Evolutionary conservation across 2,888 invertebrate genomes (phyloP).

Genomic region (Drosophila mayaguana): DNA sequence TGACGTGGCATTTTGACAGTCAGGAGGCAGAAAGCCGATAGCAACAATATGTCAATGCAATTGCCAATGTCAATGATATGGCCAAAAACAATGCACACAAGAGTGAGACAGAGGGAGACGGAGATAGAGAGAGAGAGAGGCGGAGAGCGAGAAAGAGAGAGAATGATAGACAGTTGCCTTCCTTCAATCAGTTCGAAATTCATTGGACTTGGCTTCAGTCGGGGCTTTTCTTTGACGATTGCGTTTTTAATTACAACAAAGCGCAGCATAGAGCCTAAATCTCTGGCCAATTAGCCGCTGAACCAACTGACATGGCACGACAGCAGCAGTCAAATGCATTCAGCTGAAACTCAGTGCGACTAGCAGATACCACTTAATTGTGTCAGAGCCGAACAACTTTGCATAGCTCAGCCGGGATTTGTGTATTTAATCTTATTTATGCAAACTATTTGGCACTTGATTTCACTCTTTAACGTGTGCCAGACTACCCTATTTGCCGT

Average conservation of each 20-base stretch:
- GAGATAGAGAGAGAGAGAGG: neutral
- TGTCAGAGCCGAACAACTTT: neutral
- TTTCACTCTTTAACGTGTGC: too few relatives aligned
- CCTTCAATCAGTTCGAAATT: slow-evolving; percentile 48
- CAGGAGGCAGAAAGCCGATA: slow-evolving; percentile 57
- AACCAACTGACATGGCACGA: slow-evolving; percentile 32
- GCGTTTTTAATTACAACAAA: slow-evolving; percentile 68
- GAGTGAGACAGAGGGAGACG: neutral
- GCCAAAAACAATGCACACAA: slow-evolving; percentile 13
- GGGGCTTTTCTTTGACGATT: slow-evolving; percentile 55
- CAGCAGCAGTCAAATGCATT: slow-evolving; percentile 19
- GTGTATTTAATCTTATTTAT: too few relatives aligned
- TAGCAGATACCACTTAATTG: neutral
- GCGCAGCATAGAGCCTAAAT: slow-evolving; percentile 44
- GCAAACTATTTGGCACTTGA: too few relatives aligned
- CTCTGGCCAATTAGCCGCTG: slow-evolving; percentile 56
- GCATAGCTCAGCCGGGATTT: neutral
- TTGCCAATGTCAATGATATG: slow-evolving; percentile 64
- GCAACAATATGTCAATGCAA: slow-evolving; percentile 79
- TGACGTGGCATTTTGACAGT: slow-evolving; percentile 76
- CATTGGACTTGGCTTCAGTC: slow-evolving; percentile 34
- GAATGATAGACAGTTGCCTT: neutral
- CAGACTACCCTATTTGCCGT: neutral
- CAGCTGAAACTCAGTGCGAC: neutral
- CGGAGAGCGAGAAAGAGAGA: neutral